Percentiles rank a stretch among this genome's conserved stretches.
phyloP scores from a whole-genome alignment of 2,113 vertebrate genomes.

The Dasypus novemcinctus region DNA sequence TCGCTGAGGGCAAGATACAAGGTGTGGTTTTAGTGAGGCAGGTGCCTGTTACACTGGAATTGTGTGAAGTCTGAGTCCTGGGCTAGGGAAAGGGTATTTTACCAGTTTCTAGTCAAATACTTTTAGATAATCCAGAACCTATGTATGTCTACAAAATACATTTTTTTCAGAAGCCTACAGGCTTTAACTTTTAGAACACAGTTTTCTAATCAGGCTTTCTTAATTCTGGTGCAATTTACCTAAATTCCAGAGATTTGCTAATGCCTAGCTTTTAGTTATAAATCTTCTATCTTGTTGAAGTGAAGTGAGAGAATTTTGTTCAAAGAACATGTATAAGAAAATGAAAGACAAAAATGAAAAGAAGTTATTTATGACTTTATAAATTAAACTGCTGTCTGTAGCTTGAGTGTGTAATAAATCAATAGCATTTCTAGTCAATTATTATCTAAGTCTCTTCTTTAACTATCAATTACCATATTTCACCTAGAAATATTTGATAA shows the following conservation, averaged over 20 bases:
- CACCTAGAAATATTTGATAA: background rate
- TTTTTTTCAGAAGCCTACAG: background rate
- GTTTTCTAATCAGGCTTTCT: background rate
- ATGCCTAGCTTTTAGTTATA: background rate
- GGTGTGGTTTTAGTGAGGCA: background rate
- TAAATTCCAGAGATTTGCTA: background rate
- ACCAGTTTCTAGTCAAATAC: background rate
- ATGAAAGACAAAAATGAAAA: background rate
- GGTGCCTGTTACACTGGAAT: background rate
- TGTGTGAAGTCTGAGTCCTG: slow-evolving; percentile 11
- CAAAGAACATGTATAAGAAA: background rate
- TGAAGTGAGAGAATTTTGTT: background rate
- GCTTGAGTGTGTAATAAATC: background rate
- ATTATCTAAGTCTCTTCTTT: background rate
- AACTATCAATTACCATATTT: background rate
- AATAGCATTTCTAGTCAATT: background rate
- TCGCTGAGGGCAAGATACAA: background rate
- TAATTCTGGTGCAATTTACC: background rate
- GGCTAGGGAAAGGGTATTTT: background rate
- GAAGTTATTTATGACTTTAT: background rate
- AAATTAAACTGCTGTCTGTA: background rate
- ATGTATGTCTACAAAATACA: background rate
- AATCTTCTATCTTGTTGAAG: background rate
- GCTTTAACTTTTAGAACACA: background rate
- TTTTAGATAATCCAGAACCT: background rate